phyloP scores from a whole-genome alignment of 53 echinoderm and acorn worm genomes.

The Apostichopus leukothele region DNA sequence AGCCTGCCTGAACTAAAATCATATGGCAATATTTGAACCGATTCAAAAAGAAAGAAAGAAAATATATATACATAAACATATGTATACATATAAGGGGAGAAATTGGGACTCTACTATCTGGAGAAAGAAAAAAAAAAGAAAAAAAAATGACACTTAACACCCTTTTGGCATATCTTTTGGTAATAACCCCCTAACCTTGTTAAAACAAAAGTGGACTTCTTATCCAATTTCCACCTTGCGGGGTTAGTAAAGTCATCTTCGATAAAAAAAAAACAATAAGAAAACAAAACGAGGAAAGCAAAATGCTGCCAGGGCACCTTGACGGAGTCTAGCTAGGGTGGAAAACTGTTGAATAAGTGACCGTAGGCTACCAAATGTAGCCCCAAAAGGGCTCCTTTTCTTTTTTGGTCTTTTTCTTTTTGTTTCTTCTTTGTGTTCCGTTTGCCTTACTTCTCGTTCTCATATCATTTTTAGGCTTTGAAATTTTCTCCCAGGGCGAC shows the following conservation, averaged over 20 bases:
- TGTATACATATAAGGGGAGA: no score
- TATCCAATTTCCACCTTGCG: conserved; percentile 13
- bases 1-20: no score
- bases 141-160: background rate
- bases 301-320: background rate
- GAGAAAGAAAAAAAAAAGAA: background rate
- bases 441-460: background rate
- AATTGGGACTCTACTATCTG: no score
- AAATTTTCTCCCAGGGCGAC: background rate
- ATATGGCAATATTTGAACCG: no score
- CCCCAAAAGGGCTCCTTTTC: background rate
- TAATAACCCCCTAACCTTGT: conserved; percentile 36
- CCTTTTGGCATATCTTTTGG: conserved; percentile 9
- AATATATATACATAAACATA: no score
- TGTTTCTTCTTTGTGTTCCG: background rate
- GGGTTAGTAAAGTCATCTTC: background rate
- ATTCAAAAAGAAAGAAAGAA: no score
- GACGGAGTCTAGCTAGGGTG: background rate
- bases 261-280: background rate
- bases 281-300: background rate
- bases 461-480: background rate
- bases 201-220: conserved; percentile 31
- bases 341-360: background rate
- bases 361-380: background rate
- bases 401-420: background rate